Evolutionary conservation across 2,888 invertebrate species (phyloP).

Genomic region (Galeopsomyia nigrocyanea): DNA sequence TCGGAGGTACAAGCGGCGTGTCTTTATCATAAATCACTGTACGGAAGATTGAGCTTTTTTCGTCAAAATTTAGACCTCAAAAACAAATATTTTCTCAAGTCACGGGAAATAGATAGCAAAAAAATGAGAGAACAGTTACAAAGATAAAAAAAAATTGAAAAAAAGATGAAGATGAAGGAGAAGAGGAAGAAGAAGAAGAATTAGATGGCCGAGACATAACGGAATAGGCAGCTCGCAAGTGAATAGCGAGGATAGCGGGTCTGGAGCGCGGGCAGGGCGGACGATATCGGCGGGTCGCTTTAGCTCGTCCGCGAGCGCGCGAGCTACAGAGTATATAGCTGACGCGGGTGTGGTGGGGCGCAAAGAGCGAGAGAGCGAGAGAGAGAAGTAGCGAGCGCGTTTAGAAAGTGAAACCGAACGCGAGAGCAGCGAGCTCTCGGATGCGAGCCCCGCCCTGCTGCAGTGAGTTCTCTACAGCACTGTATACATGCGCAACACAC

Average conservation of each 20-base stretch:
- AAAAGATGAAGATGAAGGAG: too few relatives aligned
- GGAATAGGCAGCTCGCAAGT: slow-evolving; percentile 17
- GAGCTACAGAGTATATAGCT: slow-evolving; percentile 6
- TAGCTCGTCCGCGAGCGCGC: slow-evolving; percentile 22
- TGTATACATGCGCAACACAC: background rate
- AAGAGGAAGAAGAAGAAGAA: background rate
- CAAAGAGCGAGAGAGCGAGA: slow-evolving; percentile 43
- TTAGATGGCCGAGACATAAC: slow-evolving; percentile 24
- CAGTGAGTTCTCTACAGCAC: slow-evolving; percentile 53
- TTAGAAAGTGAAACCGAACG: slow-evolving; percentile 69
- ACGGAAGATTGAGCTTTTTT: too few relatives aligned
- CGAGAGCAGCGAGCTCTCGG: slow-evolving; percentile 61
- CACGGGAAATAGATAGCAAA: too few relatives aligned
- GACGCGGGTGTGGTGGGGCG: slow-evolving; percentile 16
- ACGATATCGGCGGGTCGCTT: slow-evolving; percentile 18
- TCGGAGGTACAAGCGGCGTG: too few relatives aligned
- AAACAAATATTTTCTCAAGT: too few relatives aligned
- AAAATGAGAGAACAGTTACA: too few relatives aligned
- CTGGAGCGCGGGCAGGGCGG: slow-evolving; percentile 36
- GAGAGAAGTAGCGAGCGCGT: slow-evolving; percentile 53
- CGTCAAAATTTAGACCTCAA: too few relatives aligned
- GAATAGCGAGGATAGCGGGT: slow-evolving; percentile 40
- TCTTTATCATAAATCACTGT: too few relatives aligned
- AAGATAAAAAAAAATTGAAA: too few relatives aligned
- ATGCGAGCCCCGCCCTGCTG: slow-evolving; percentile 53